These are phyloP conservation scores for Gavia stellata DNA, from an alignment of 2,113 vertebrate species.

Conservation along the genomic window DNA sequence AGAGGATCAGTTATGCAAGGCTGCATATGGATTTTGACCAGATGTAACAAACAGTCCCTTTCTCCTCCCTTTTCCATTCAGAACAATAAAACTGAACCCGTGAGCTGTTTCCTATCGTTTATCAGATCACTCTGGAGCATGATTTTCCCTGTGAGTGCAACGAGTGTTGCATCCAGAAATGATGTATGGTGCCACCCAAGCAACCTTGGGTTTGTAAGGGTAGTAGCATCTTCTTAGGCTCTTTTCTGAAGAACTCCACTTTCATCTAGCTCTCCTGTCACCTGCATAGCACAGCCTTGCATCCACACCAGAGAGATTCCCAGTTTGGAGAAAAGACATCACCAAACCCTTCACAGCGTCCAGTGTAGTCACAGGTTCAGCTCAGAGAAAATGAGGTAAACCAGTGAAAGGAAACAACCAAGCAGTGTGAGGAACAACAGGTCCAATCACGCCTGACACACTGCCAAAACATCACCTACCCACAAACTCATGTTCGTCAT, in stretches of 20 bases:
- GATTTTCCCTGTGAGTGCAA: not conserved
- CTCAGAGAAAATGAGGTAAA: not conserved
- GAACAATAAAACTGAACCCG: not conserved
- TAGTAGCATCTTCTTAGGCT: not conserved
- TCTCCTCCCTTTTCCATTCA: not conserved
- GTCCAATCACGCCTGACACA: fast-evolving
- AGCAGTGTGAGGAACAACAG: not conserved
- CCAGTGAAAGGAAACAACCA: not conserved
- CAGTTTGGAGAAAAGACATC: not conserved
- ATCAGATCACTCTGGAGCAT: not conserved
- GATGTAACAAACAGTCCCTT: not conserved
- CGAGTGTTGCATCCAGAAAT: not conserved
- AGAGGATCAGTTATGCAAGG: not conserved
- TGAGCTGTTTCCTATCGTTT: not conserved
- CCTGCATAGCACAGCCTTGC: not conserved
- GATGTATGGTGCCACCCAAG: not conserved
- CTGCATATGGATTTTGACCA: conserved; percentile 17
- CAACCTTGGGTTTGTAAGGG: not conserved
- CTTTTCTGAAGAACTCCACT: not conserved
- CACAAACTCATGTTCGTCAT: not conserved
- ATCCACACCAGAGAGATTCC: not conserved
- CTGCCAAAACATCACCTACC: not conserved
- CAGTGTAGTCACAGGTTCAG: not conserved
- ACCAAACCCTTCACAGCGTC: not conserved
- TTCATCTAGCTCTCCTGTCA: not conserved